phyloP scores from a whole-genome alignment of 1,140 invertebrate genomes.

The Schmidtea mediterranea region DNA sequence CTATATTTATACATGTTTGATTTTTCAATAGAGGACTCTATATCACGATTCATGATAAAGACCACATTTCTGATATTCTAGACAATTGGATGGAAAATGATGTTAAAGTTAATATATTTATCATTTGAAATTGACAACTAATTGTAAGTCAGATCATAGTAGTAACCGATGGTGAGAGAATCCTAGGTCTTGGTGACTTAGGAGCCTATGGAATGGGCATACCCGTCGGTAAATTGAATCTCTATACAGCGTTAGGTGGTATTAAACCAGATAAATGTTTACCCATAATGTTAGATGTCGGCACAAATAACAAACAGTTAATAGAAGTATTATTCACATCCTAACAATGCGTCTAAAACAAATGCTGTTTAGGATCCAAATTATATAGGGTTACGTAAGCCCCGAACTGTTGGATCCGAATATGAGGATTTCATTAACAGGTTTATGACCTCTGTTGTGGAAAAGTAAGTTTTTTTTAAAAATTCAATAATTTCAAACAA shows the following conservation, averaged over 20 bases:
- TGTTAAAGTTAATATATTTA: constrained; percentile 32
- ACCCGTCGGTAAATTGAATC: constrained; percentile 63
- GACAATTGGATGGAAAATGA: constrained; percentile 40
- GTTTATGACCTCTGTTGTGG: constrained; percentile 10
- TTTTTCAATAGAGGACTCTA: constrained; percentile 47
- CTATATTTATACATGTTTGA: constrained; percentile 4
- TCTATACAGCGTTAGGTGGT: constrained; percentile 69
- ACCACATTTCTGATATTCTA: constrained; percentile 54
- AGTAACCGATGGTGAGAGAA: constrained; percentile 75
- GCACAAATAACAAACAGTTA: constrained; percentile 49
- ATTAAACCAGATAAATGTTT: constrained; percentile 71
- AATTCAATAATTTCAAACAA: neutral
- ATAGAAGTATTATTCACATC: neutral
- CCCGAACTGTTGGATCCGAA: constrained; percentile 44
- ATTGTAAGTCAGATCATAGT: constrained; percentile 52
- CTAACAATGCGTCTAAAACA: neutral
- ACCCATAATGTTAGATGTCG: constrained; percentile 67
- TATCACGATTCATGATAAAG: constrained; percentile 79
- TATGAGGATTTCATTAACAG: constrained; percentile 12
- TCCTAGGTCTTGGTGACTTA: constrained; percentile 66
- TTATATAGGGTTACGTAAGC: constrained; percentile 70
- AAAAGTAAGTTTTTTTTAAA: constrained; percentile 1
- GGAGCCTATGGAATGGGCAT: constrained; percentile 85
- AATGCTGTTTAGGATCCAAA: constrained; percentile 36
- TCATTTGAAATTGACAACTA: constrained; percentile 38